These are phyloP conservation scores for Myiotriccus ornatus DNA, from an alignment of 2,797 vertebrate species.

Conservation along the genomic window DNA sequence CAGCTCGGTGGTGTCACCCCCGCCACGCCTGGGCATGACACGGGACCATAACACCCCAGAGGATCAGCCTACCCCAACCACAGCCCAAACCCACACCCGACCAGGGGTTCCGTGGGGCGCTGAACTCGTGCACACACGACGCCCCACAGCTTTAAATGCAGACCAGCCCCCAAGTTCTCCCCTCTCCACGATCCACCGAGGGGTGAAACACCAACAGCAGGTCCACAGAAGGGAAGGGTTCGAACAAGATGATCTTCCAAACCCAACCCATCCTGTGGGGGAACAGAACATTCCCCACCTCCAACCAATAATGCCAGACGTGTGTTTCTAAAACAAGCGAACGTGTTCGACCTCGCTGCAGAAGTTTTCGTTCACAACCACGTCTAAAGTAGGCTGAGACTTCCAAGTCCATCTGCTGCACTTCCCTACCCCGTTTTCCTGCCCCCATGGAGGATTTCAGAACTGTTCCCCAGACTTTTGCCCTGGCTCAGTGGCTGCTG, in stretches of 20 bases:
- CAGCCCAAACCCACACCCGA: background rate
- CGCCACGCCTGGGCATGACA: accelerated
- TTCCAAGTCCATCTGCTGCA: background rate
- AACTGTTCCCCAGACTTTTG: background rate
- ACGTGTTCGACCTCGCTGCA: background rate
- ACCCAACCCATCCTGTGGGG: background rate
- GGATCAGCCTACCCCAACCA: background rate
- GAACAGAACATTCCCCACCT: background rate
- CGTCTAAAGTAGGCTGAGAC: accelerated
- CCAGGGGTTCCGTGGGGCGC: accelerated
- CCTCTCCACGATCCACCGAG: background rate
- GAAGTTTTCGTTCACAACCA: background rate
- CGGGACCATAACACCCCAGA: background rate
- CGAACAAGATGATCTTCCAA: too few relatives aligned
- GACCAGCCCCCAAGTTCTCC: background rate
- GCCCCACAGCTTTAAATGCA: background rate
- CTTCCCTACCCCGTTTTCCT: background rate
- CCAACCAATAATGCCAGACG: background rate
- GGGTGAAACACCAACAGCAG: background rate
- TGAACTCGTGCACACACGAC: accelerated
- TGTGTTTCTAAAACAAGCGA: background rate
- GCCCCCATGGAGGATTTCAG: background rate
- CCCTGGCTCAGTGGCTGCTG: background rate
- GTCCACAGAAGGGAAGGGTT: background rate
- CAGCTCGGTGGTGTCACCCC: background rate